Evolutionary conservation across 35 echinoderm and acorn worm species (phyloP), one percentile per base, ranked within the genome.

Genomic region (Heliocidaris erythrogramma): DNA sequence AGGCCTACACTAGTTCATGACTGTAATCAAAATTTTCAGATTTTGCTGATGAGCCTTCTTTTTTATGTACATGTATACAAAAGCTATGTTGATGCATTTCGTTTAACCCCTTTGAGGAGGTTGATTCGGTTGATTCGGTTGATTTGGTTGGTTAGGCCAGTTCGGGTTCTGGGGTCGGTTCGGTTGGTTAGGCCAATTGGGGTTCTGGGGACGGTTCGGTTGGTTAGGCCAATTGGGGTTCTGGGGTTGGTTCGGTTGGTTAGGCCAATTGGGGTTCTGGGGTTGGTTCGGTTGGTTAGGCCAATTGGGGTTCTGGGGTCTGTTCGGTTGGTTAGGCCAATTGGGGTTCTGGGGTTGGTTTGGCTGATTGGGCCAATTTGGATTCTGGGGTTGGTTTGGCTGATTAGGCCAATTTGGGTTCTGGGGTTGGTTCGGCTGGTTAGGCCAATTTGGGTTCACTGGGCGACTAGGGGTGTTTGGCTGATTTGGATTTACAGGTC

Each of bases 171-270:
- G 49, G 49, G 49, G 49, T 52, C 49, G 7, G 49, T 52, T 52
- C 49, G 49, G 49, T 13, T 52, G 49, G 31, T 49, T 92, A 12
- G 30, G 89, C 18, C 35, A 27, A 48, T 49, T 92, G 21, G 90
- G 90, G n/a, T 53, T 48, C 11, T 49, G 30, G 12, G 90, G 90
- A 49, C 49, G 90, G 49, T 92, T 92, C n/a, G 88, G 49, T 92
- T 92, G 10, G 88, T 30, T 90, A 18, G 88, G 88, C 32, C 2
- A 32, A 9, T 90, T 90, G 0, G 88, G 88, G 30, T 90, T 18
- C 49, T 52, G 49, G 49, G 49, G 49, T 52, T 5, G 7, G 49
- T 52, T 52, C 49, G 49, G 49, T 13, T 52, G 49, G 31, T 42
- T 90, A 32, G 88, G 88, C 17, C 32, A 24, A 32, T 18, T 48